Conservation (phyloP, 64 coral and sea anemone species). For the Trachythela sp. region DNA sequence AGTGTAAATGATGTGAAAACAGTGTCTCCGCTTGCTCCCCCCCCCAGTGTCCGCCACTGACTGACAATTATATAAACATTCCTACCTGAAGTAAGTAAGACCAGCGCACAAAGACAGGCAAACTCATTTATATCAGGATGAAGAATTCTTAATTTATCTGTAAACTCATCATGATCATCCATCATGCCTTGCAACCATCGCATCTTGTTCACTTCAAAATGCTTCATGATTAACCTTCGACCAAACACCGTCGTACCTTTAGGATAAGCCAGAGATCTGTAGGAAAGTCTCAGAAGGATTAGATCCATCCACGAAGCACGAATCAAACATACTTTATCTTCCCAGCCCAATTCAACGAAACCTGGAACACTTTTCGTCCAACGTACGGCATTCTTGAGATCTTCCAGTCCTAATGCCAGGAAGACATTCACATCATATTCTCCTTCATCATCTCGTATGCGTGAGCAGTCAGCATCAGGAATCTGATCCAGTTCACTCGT, state of each 20-base stretch:
- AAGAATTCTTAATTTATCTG: slow-evolving; percentile 71
- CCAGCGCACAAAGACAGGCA: slow-evolving; percentile 66
- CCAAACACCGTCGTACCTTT: slow-evolving; percentile 9
- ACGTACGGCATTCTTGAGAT: background rate
- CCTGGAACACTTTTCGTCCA: slow-evolving; percentile 9
- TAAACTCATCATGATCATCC: slow-evolving; percentile 76
- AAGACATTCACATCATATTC: background rate
- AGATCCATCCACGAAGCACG: slow-evolving; percentile 16
- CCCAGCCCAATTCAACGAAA: background rate
- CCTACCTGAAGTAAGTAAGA: slow-evolving; percentile 76
- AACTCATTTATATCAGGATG: slow-evolving; percentile 83
- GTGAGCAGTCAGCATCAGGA: background rate
- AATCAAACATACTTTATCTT: slow-evolving; percentile 14
- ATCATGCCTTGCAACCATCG: slow-evolving; percentile 71
- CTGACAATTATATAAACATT: no score
- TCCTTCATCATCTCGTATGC: background rate
- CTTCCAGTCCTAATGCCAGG: background rate
- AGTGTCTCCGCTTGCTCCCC: no score
- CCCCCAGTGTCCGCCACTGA: no score
- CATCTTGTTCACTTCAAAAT: slow-evolving; percentile 37
- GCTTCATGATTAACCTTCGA: background rate
- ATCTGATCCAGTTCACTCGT: background rate
- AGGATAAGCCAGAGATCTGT: background rate
- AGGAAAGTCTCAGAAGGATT: background rate
- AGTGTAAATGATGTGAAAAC: no score